These are phyloP conservation scores for Diorhabda carinulata DNA, from an alignment of 1,140 invertebrate genomes.

Conservation along the genomic window DNA sequence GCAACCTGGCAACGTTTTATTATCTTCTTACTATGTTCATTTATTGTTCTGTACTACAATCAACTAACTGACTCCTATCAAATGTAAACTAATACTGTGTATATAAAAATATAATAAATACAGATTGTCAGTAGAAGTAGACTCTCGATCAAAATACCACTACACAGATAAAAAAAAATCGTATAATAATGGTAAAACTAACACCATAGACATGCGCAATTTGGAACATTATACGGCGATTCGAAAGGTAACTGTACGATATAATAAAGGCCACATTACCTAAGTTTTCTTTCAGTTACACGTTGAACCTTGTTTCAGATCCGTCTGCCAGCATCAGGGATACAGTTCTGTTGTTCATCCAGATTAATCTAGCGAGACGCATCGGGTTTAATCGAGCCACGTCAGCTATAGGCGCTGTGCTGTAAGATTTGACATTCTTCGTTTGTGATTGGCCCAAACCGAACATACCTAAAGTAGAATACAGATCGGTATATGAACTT, in stretches of 20 bases:
- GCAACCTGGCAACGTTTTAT: too few relatives aligned
- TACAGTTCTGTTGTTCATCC: slow-evolving; percentile 89
- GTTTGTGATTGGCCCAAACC: slow-evolving; percentile 88
- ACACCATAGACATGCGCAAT: slow-evolving; percentile 6
- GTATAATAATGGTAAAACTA: background rate
- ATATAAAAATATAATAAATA: too few relatives aligned
- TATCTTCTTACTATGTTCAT: too few relatives aligned
- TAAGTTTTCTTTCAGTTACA: slow-evolving; percentile 53
- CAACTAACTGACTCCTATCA: too few relatives aligned
- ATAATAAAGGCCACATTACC: background rate
- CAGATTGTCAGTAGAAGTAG: background rate
- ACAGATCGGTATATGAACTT: background rate
- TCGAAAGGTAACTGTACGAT: slow-evolving; percentile 9
- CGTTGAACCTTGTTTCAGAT: slow-evolving; percentile 85
- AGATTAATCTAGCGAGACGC: slow-evolving; percentile 81
- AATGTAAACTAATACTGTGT: too few relatives aligned
- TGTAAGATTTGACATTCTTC: slow-evolving; percentile 89
- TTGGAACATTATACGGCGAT: slow-evolving; percentile 8
- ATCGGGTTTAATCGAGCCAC: slow-evolving; percentile 81
- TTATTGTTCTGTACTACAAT: too few relatives aligned
- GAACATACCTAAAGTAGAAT: slow-evolving; percentile 70
- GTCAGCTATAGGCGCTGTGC: slow-evolving; percentile 85
- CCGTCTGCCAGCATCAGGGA: slow-evolving; percentile 89
- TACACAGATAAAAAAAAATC: background rate
- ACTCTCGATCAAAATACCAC: slow-evolving; percentile 1